These are phyloP conservation scores for Eupithecia vulgata DNA, from an alignment of 2,888 invertebrate genomes.

Conservation along the genomic window DNA sequence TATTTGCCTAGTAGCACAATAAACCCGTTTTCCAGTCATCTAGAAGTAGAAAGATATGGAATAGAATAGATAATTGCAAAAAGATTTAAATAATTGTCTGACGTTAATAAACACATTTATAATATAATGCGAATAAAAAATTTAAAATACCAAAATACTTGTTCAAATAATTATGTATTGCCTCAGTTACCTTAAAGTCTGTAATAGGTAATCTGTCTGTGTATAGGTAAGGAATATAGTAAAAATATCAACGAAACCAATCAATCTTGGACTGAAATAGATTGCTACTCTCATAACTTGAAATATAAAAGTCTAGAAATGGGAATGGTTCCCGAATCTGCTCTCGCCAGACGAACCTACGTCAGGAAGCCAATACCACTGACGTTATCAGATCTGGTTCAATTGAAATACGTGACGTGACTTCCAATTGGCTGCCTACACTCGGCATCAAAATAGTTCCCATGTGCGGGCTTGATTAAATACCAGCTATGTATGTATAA, in stretches of 20 bases:
- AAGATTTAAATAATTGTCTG: no score
- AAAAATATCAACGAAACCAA: background rate
- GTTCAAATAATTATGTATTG: no score
- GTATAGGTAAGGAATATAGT: no score
- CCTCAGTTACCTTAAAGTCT: no score
- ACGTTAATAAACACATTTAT: no score
- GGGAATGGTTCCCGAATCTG: constrained; percentile 16
- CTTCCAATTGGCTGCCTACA: constrained; percentile 54
- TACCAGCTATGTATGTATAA: constrained; percentile 48
- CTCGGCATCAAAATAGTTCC: constrained; percentile 51
- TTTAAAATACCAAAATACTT: no score
- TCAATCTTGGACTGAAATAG: background rate
- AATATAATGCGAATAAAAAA: no score
- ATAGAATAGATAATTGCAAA: no score
- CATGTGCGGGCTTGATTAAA: constrained; percentile 58
- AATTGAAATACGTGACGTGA: constrained; percentile 77
- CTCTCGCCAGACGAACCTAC: constrained; percentile 41
- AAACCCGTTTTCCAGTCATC: background rate
- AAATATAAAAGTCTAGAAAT: constrained; percentile 10
- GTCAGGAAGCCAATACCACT: constrained; percentile 53
- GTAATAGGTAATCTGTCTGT: no score
- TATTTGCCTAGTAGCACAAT: background rate
- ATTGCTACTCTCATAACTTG: background rate
- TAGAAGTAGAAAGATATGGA: background rate
- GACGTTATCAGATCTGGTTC: constrained; percentile 63